Evolutionary conservation across 30 jellyfish, hydroid and myxozoan species (phyloP), one percentile per base, ranked within the genome.

Genomic region (Hydra vulgaris): DNA sequence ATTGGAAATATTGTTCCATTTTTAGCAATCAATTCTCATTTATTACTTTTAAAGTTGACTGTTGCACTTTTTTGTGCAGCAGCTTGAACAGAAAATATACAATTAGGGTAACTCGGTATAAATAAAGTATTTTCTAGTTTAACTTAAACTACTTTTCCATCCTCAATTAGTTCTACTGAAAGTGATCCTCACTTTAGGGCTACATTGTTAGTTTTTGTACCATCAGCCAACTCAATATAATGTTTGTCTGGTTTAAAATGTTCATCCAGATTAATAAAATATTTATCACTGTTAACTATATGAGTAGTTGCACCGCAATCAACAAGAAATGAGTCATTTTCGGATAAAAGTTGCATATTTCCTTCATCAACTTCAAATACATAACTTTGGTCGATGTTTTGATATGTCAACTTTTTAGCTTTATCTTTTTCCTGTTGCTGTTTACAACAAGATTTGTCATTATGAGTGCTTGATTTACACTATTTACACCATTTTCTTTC

Each of bases 241-340:
- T 81, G 95, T n/a, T 86, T 83, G 7, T 52, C 94, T 0, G 95
- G 95, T 66, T 85, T 82, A 79, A n/a, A n/a, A n/a, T n/a, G n/a
- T n/a, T n/a, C n/a, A n/a, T n/a, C n/a, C n/a, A n/a, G n/a, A n/a
- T n/a, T n/a, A n/a, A n/a, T n/a, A n/a, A n/a, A n/a, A n/a, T n/a
- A n/a, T n/a, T n/a, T n/a, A n/a, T n/a, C n/a, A n/a, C n/a, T n/a
- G n/a, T n/a, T n/a, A n/a, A n/a, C n/a, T n/a, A n/a, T n/a, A n/a
- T n/a, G n/a, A n/a, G n/a, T n/a, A n/a, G n/a, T n/a, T n/a, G n/a
- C n/a, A n/a, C n/a, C n/a, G n/a, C n/a, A n/a, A n/a, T n/a, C 78
- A 85, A 7, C 23, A n/a, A n/a, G n/a, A n/a, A 92, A 21, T 82
- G 75, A 27, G 81, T 15, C 69, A 27, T 23, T 85, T 8, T 18